Conservation (phyloP, 1,140 invertebrate species). For the Lordiphosa stackelbergi region DNA sequence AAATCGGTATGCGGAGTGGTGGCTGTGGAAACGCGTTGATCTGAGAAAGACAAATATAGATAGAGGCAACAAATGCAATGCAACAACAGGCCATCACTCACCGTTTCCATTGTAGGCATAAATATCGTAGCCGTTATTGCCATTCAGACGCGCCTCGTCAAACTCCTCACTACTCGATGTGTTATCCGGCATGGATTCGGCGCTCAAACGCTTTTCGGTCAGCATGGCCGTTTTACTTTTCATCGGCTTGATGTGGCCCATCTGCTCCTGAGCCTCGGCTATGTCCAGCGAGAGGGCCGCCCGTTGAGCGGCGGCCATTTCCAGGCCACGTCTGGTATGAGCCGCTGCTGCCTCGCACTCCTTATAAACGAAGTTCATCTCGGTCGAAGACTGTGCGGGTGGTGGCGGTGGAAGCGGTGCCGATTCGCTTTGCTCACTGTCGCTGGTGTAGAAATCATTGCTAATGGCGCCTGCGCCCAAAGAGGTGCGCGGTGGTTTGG, state of each 20-base stretch:
- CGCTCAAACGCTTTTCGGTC: conserved; percentile 59
- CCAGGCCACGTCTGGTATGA: conserved; percentile 50
- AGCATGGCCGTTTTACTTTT: conserved; percentile 63
- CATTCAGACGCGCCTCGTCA: conserved; percentile 57
- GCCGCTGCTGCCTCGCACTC: conserved; percentile 46
- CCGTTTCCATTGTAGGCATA: conserved; percentile 78
- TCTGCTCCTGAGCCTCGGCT: conserved; percentile 49
- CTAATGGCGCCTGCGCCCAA: conserved; percentile 47
- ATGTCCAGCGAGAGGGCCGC: conserved; percentile 61
- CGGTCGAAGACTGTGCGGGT: conserved; percentile 31
- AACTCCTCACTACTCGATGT: conserved; percentile 66
- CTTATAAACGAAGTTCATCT: conserved; percentile 57
- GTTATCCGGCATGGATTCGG: conserved; percentile 66
- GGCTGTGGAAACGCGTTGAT: conserved; percentile 54
- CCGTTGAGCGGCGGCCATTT: conserved; percentile 52
- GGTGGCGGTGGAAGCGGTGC: conserved; percentile 27
- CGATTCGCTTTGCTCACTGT: conserved; percentile 16
- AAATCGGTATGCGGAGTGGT: conserved; percentile 78
- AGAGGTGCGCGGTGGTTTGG: conserved; percentile 52
- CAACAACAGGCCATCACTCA: background rate
- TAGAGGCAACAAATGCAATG: background rate
- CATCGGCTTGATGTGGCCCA: conserved; percentile 33
- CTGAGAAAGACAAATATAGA: conserved; percentile 30
- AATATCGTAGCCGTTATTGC: conserved; percentile 48
- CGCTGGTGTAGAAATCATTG: conserved; percentile 63